These are phyloP conservation scores for Limnephilus lunatus DNA, from an alignment of 2,888 invertebrate genomes.

Conservation along the genomic window DNA sequence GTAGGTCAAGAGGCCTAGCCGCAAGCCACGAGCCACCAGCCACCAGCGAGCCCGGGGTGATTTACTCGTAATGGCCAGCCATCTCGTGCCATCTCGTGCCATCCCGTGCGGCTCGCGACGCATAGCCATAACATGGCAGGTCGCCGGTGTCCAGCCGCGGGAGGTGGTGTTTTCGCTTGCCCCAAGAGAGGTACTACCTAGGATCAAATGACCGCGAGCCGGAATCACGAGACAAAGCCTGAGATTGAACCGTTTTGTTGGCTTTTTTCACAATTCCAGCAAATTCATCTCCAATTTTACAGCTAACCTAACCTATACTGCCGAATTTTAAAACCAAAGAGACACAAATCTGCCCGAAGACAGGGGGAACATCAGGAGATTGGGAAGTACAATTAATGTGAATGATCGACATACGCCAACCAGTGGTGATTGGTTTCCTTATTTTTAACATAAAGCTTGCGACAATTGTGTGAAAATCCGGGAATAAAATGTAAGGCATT, in stretches of 20 bases:
- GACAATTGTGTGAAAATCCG: not conserved
- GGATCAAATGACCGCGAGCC: not conserved
- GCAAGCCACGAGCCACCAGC: not conserved
- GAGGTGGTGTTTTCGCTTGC: slow-evolving; percentile 34
- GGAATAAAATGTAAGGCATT: not conserved
- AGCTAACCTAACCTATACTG: too few species aligned
- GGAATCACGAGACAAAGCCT: slow-evolving; percentile 2
- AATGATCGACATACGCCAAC: not conserved
- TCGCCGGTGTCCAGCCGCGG: slow-evolving; percentile 47
- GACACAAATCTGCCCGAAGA: too few species aligned
- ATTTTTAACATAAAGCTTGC: not conserved
- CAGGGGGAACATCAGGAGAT: too few species aligned
- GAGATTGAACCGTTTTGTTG: not conserved
- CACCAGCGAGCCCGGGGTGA: slow-evolving; percentile 23
- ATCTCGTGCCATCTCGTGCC: slow-evolving; percentile 21
- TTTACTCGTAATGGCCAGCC: slow-evolving; percentile 48
- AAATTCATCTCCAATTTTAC: not conserved
- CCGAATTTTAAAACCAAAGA: too few species aligned
- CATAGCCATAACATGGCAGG: slow-evolving; percentile 44
- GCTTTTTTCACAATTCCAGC: not conserved
- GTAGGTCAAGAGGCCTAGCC: not conserved
- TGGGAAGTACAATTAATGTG: too few species aligned
- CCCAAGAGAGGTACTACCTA: not conserved
- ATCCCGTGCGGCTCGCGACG: not conserved
- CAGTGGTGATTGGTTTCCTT: not conserved